These are phyloP conservation scores for Neodiprion virginianus DNA, from an alignment of 1,140 invertebrate species.

Conservation along the genomic window DNA sequence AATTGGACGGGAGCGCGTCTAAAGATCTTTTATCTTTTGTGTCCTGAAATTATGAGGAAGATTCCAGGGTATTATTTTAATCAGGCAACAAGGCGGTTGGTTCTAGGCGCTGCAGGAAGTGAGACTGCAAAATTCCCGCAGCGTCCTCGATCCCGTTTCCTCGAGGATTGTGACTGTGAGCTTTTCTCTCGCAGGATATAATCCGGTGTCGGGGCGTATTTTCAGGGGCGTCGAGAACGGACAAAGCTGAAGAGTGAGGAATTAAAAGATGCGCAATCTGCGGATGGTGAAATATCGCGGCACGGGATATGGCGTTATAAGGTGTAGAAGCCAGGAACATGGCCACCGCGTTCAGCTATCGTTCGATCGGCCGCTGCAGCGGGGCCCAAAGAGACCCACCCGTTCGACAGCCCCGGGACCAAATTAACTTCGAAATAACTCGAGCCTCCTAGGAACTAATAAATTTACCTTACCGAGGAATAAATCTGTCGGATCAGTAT, in stretches of 20 bases:
- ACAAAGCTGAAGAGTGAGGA: too few relatives aligned
- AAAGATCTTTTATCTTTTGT: constrained; percentile 2
- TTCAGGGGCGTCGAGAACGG: too few relatives aligned
- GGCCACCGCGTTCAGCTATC: constrained; percentile 19
- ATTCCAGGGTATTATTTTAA: constrained; percentile 12
- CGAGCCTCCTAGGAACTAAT: constrained; percentile 42
- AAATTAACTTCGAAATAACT: constrained; percentile 46
- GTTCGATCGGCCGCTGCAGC: constrained; percentile 11
- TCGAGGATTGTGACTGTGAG: too few relatives aligned
- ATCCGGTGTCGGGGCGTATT: too few relatives aligned
- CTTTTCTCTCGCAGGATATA: too few relatives aligned
- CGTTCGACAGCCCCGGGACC: constrained; percentile 43
- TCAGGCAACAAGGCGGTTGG: constrained; percentile 5
- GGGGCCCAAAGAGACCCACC: constrained; percentile 42
- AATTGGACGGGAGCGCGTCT: constrained; percentile 5
- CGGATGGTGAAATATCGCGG: not conserved
- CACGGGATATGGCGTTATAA: not conserved
- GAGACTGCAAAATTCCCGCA: not conserved
- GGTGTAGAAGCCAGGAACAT: constrained; percentile 21
- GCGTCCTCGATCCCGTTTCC: too few relatives aligned
- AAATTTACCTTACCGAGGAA: constrained; percentile 36
- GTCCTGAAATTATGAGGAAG: constrained; percentile 9
- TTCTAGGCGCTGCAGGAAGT: constrained; percentile 4
- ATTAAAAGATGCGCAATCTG: not conserved
- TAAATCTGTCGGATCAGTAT: constrained; percentile 9